Conservation (phyloP, 2,797 vertebrate genomes). For the Xenopus petersii region DNA sequence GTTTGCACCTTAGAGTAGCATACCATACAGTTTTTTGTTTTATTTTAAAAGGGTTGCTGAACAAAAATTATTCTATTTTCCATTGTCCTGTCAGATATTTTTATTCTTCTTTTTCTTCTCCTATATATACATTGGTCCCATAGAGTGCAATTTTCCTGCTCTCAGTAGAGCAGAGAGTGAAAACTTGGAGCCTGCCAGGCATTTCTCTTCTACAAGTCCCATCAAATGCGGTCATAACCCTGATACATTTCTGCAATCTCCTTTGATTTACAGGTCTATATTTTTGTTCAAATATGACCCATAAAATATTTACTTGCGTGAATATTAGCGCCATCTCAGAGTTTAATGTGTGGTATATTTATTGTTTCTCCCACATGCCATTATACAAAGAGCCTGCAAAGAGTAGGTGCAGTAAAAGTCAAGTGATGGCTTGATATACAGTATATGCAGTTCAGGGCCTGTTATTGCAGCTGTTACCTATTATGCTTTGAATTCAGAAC, state of each 20-base stretch:
- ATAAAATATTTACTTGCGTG: slow-evolving; percentile 20
- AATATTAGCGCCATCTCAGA: slow-evolving; percentile 12
- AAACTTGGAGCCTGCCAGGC: too few species aligned
- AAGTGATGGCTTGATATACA: slow-evolving; percentile 69
- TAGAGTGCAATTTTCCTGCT: too few species aligned
- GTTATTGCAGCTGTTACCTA: slow-evolving; percentile 73
- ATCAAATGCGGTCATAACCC: too few species aligned
- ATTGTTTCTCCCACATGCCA: slow-evolving; percentile 63
- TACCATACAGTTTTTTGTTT: too few species aligned
- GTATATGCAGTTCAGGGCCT: slow-evolving; percentile 63
- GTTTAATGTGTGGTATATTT: slow-evolving; percentile 61
- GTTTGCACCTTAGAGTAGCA: too few species aligned
- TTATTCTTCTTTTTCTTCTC: too few species aligned
- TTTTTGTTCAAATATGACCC: neutral
- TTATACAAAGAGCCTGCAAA: slow-evolving; percentile 64
- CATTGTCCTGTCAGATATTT: too few species aligned
- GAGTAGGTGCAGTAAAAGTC: slow-evolving; percentile 67
- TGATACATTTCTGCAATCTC: neutral
- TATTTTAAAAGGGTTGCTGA: too few species aligned
- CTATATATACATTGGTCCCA: too few species aligned
- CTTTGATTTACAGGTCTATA: slow-evolving; percentile 28
- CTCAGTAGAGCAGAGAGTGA: too few species aligned
- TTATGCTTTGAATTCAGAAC: slow-evolving; percentile 62
- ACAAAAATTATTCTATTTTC: too few species aligned
- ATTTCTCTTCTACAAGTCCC: too few species aligned